Evolutionary conservation across 2,888 invertebrate species (phyloP), one percentile per base, ranked within the genome.

Genomic region (Tricholauxania praeusta): DNA sequence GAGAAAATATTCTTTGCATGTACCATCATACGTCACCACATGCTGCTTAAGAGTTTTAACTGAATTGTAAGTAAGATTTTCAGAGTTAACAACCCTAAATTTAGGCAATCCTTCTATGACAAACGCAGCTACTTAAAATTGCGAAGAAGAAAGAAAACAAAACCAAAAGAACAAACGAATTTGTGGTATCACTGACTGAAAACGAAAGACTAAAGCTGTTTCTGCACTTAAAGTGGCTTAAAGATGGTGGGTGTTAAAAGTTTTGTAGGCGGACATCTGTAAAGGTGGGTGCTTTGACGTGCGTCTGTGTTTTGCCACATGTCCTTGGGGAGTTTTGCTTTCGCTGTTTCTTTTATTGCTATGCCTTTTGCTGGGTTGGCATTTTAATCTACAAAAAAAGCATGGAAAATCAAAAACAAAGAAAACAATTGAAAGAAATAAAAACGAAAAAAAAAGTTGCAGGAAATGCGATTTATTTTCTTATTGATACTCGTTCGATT

Each of bases 401-500:
- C 55, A 69, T 55, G n/a, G 57, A 17, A 28, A 68, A 74, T 28
- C 28, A 28, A 76, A 79, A 75, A 73, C 75, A 74, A n/a, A 48
- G 39, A 73, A 77, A 73, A 39, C 39, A 71, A 55, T 28, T 47
- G 62, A 28, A 49, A 71, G 10, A 63, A 32, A 48, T n/a, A 48
- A 60, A 28, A 19, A 59, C 60, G n/a, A 22, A 39, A 15, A 12
- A 48, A 71, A 71, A 71, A 59, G 63, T 55, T 69, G 10, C 39
- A 39, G 39, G 73, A 64, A 48, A 83, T 80, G 79, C 82, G 81
- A 83, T 84, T 83, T 83, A 82, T 83, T 84, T 80, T 84, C 80
- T 78, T 80, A 83, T 85, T 82, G 83, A 83, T 81, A 80, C 80
- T 79, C 79, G 82, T 83, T 82, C 83, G 83, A 83, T 84, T 83